Evolutionary conservation across 2,888 invertebrate genomes (phyloP), one percentile per base, ranked within the genome.

Genomic region (Ichneumoninae sp.): DNA sequence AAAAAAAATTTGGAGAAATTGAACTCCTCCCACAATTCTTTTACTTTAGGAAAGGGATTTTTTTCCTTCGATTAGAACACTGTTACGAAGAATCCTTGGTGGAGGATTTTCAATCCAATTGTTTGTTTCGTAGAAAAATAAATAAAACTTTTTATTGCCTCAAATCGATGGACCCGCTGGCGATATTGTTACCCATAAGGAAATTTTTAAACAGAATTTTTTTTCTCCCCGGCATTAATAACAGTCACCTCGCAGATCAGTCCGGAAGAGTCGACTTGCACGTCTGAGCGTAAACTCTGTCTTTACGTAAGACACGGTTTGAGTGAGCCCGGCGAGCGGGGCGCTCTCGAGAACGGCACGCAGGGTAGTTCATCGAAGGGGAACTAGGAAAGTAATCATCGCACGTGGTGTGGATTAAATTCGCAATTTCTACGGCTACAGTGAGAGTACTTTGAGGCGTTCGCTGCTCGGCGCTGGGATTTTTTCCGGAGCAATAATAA

Each of bases 341-440:
- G 81, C 84, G 76, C 33, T 84, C 72, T 78, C 78, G 89, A 89
- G 89, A 90, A 90, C 87, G 86, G 87, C 91, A 90, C 89, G 90
- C 90, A 90, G 90, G 90, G 90, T 90, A 86, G 90, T 82, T 89
- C 91, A 91, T 89, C 91, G 88, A 90, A 91, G 92, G 91, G 91
- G 92, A 91, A 92, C 92, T 66, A 90, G 88, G 91, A 91, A 91
- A 91, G 90, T 89, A 87, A 89, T 88, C 84, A 74, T 75, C 74
- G 66, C 69, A 13, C 65, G 44, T 22, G 62, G 16, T 70, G 44
- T 47, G n/a, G 19, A 22, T 47, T 22, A 40, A 60, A 19, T 50
- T 33, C 70, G 26, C 40, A 70, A 76, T 83, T 26, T 22, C 57
- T 47, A 47, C 44, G 16, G 13, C 44, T 47, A 16, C 44, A 47